Base-by-base conservation (phyloP, 2,888 invertebrate genomes). In the Drosophila subquinaria region DNA sequence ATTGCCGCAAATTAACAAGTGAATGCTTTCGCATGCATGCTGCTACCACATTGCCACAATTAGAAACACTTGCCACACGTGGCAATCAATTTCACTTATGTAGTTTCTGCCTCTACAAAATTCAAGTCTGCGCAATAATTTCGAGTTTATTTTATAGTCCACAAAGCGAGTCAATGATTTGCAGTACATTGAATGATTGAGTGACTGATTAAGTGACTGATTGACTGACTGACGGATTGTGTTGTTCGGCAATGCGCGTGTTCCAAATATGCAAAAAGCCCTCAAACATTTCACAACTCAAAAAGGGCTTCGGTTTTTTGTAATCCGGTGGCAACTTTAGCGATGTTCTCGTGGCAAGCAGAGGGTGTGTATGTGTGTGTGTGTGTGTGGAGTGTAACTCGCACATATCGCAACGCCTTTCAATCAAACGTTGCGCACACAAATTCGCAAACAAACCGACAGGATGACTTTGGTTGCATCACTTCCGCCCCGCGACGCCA, bases 361-460 rank as follows among this genome's bases (percentile, higher is more conserved):
- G 52, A 10, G 20, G 23, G 13, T 9, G 3, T 20, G 38, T n/a
- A 13, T 33, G 17, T 48, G 59, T 59, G 8, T 51, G 17, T 17
- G 8, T 27, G 30, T 11, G 30, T 27, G 59, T 17, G 13, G 15
- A 5, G 48, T 57, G 43, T 36, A 27, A n/a, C 17, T 40, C 20
- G 38, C 1, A 30, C 73, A 76, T 55, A 66, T 75, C 69, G 77
- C 68, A 79, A 68, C 67, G 85, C 82, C 76, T 76, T 85, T 89
- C 86, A 89, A 86, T 86, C 89, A 88, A 89, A 80, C 59, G 76
- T 57, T 53, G 76, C 59, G 62, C 73, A 61, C 76, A 65, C 68
- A 73, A 77, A 75, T 78, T 67, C 50, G 67, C 80, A 82, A 80
- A 80, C 83, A 76, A 73, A 74, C 68, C 65, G 76, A 74, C 69